Evolutionary conservation across 2,797 vertebrate genomes (phyloP).

Genomic region (Gorsachius magnificus): DNA sequence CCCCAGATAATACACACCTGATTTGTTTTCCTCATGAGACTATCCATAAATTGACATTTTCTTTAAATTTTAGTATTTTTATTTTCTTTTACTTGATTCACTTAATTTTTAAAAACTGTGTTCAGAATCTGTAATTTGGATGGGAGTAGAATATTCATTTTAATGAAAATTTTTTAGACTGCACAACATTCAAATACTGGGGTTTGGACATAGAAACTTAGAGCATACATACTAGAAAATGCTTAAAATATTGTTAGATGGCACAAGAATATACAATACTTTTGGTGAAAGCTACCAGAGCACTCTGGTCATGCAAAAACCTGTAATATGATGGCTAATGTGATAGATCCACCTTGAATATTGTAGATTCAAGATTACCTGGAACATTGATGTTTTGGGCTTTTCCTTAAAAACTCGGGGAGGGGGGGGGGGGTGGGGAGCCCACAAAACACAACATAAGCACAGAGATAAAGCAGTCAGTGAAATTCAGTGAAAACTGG

Average conservation of each 20-base stretch:
- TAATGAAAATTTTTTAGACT: slow-evolving; percentile 5
- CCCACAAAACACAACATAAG: background rate
- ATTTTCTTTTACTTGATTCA: slow-evolving; percentile 20
- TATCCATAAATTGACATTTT: background rate
- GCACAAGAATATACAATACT: background rate
- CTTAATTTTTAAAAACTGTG: slow-evolving; percentile 20
- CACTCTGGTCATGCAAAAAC: background rate
- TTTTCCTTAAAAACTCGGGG: fast-evolving
- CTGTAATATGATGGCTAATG: background rate
- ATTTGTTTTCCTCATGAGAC: background rate
- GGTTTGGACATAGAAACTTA: background rate
- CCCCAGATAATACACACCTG: background rate
- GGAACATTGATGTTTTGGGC: background rate
- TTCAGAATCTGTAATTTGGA: slow-evolving; percentile 14
- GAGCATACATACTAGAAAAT: background rate
- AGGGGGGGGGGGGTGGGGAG: background rate
- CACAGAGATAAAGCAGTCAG: background rate
- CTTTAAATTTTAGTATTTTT: background rate
- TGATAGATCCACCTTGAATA: background rate
- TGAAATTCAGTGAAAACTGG: background rate
- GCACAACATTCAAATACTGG: background rate
- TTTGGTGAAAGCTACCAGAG: background rate
- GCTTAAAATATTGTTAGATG: background rate
- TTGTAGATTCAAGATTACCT: background rate
- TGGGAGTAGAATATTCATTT: slow-evolving; percentile 15